Evolutionary conservation across 2,888 invertebrate genomes (phyloP).

Genomic region (Epirrhoe tristata): DNA sequence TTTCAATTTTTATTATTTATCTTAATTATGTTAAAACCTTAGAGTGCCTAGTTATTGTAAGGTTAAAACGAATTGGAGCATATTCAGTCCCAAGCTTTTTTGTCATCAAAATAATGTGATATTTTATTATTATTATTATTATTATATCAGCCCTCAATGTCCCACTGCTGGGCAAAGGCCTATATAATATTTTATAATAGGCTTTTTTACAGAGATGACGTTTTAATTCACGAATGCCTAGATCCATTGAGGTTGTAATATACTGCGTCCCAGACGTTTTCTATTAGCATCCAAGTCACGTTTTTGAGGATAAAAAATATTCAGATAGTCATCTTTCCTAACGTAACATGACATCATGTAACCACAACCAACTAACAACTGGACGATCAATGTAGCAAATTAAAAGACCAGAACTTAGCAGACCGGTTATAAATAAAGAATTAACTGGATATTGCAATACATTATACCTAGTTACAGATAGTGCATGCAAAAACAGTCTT

Average conservation of each 20-base stretch:
- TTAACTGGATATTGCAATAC: neutral
- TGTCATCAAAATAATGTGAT: no score
- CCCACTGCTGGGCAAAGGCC: no score
- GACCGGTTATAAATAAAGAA: constrained; percentile 1
- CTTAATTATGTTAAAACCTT: no score
- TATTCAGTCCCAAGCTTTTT: no score
- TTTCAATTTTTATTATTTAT: no score
- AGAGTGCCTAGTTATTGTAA: no score
- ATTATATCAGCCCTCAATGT: no score
- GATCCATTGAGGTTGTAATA: neutral
- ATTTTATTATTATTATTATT: no score
- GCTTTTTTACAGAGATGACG: no score
- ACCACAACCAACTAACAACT: constrained; percentile 7
- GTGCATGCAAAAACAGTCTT: neutral
- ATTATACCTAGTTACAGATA: neutral
- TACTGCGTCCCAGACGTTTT: neutral
- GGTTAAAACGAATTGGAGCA: no score
- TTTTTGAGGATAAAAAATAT: constrained; percentile 4
- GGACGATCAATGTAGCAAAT: constrained; percentile 2
- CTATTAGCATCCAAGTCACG: constrained; percentile 1
- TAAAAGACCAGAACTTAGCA: neutral
- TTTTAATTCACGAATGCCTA: no score
- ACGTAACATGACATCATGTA: constrained; percentile 11
- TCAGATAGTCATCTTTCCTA: constrained; percentile 9
- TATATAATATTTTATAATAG: no score